Evolutionary conservation across 2,888 invertebrate species (phyloP).

Genomic region (Mesorhabditis spiculigera): DNA sequence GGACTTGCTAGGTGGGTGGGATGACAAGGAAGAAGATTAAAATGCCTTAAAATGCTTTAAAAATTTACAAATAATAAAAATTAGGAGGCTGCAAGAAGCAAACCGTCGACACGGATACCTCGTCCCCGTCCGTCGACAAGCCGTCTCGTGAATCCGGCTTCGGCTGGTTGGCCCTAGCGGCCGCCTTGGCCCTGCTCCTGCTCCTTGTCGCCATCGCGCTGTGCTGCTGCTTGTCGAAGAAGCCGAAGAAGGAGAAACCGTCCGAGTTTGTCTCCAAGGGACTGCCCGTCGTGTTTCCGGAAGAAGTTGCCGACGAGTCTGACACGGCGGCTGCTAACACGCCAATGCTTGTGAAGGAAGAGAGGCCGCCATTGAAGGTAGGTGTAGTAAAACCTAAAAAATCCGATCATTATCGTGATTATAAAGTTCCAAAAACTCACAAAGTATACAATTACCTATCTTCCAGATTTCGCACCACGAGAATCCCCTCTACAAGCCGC

Average conservation of each 20-base stretch:
- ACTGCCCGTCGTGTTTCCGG: constrained; percentile 85
- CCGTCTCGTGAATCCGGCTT: constrained; percentile 10
- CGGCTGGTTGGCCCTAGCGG: constrained; percentile 2
- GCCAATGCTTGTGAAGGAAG: constrained; percentile 88
- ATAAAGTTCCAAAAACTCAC: too few relatives aligned
- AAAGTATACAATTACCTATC: background rate
- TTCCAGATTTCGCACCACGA: constrained; percentile 45
- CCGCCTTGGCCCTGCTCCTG: background rate
- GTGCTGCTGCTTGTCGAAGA: constrained; percentile 30
- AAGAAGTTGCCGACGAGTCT: constrained; percentile 81
- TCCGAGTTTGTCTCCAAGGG: constrained; percentile 63
- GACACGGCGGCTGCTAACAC: constrained; percentile 68
- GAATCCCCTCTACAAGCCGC: constrained; percentile 81
- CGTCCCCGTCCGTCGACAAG: constrained; percentile 14
- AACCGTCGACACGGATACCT: constrained; percentile 16
- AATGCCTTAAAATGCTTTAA: background rate
- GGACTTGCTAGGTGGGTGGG: constrained; percentile 18
- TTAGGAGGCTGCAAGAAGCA: background rate
- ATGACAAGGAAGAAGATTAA: background rate
- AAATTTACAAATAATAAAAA: too few relatives aligned
- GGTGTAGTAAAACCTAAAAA: constrained; percentile 14
- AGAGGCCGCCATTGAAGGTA: constrained; percentile 77
- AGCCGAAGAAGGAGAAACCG: constrained; percentile 14
- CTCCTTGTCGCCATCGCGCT: background rate
- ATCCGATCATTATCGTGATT: constrained; percentile 6